Evolutionary conservation across 1,140 invertebrate species (phyloP).

Genomic region (Caerostris extrusa): DNA sequence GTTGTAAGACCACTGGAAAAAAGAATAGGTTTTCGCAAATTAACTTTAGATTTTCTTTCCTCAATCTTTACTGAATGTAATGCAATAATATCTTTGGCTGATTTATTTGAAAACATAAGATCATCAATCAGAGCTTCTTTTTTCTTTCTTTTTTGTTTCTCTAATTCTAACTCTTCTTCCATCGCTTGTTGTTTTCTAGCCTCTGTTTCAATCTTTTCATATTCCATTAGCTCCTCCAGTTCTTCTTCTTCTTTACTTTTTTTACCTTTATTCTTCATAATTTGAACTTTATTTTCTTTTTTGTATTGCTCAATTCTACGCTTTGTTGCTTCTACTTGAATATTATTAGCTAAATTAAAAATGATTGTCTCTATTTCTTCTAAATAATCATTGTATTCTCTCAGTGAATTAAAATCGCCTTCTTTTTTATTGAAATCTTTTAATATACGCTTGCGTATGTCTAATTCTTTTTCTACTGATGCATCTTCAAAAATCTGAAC

Average conservation of each 20-base stretch:
- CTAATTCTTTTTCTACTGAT: constrained; percentile 97
- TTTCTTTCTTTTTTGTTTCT: constrained; percentile 90
- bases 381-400: constrained; percentile 96
- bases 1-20: constrained; percentile 81
- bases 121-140: constrained; percentile 96
- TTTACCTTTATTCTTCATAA: constrained; percentile 88
- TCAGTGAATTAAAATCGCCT: constrained; percentile 90
- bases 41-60: constrained; percentile 81
- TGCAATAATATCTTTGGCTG: constrained; percentile 93
- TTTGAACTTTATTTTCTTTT: constrained; percentile 94
- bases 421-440: constrained; percentile 96
- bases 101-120: constrained; percentile 93
- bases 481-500: constrained; percentile 96
- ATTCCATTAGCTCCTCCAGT: constrained; percentile 92
- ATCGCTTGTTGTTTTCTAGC: constrained; percentile 85
- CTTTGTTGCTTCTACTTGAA: constrained; percentile 94
- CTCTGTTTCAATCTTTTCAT: constrained; percentile 84
- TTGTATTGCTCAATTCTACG: constrained; percentile 96
- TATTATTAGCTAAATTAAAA: constrained; percentile 94
- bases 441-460: constrained; percentile 93
- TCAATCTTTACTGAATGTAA: constrained; percentile 88
- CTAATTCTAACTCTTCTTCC: constrained; percentile 88
- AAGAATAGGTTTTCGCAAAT: constrained; percentile 73
- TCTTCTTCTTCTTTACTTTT: constrained; percentile 83
- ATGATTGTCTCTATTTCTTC: constrained; percentile 94